Evolutionary conservation across 2,888 invertebrate genomes (phyloP).

Genomic region (Watsonalla cultraria): DNA sequence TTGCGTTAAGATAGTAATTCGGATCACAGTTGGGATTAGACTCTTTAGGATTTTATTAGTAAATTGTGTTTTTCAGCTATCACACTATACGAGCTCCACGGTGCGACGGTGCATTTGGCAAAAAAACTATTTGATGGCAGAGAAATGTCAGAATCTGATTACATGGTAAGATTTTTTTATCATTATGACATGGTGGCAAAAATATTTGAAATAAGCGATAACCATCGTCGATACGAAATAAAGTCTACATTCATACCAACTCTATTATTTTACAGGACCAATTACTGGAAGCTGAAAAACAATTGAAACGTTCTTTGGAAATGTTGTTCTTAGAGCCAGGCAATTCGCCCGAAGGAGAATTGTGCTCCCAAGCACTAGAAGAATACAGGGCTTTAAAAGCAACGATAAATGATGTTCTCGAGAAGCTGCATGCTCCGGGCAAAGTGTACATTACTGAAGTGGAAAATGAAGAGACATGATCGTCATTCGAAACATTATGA

Average conservation of each 20-base stretch:
- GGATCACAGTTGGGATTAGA: too few relatives aligned
- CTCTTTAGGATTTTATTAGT: too few relatives aligned
- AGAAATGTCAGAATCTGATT: conserved; percentile 75
- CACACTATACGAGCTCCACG: conserved; percentile 86
- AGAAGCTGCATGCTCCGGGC: conserved; percentile 53
- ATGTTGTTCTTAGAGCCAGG: conserved; percentile 85
- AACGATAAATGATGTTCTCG: conserved; percentile 59
- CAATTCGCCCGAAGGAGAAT: conserved; percentile 84
- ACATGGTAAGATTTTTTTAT: conserved; percentile 55
- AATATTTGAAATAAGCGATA: too few relatives aligned
- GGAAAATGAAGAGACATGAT: conserved; percentile 19
- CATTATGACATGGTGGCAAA: too few relatives aligned
- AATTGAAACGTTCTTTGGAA: conserved; percentile 80
- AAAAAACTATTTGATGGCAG: conserved; percentile 80
- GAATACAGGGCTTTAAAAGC: conserved; percentile 80
- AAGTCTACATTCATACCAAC: too few relatives aligned
- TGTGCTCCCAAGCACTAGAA: conserved; percentile 83
- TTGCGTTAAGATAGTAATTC: too few relatives aligned
- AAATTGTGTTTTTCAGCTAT: conserved; percentile 81
- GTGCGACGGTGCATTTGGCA: conserved; percentile 81
- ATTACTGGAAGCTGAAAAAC: conserved; percentile 76
- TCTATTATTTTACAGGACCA: conserved; percentile 51
- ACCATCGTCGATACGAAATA: too few relatives aligned
- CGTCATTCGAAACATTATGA: conserved; percentile 1
- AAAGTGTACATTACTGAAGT: conserved; percentile 39